Conservation (phyloP, 2,113 vertebrate genomes). For the Arvicanthis niloticus region DNA sequence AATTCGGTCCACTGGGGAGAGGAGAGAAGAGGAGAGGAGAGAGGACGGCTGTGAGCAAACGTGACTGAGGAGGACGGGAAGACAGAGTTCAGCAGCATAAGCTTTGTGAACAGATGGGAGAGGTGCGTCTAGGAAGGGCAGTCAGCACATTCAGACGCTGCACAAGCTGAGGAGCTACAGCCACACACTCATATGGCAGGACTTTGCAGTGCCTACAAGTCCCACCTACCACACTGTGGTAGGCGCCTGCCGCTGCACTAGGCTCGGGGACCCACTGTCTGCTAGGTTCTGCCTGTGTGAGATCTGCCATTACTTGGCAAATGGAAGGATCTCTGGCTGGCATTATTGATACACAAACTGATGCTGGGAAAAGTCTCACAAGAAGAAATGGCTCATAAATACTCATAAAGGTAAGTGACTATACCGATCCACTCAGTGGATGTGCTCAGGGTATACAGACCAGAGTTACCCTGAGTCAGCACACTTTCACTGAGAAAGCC, state of each 20-base stretch:
- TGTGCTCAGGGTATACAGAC: background rate
- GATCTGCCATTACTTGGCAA: background rate
- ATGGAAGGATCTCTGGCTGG: conserved; percentile 12
- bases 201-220: conserved; percentile 66
- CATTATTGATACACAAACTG: conserved; percentile 65
- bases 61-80: background rate
- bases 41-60: background rate
- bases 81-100: conserved; percentile 81
- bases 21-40: conserved; percentile 11
- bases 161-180: conserved; percentile 85
- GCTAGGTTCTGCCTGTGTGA: background rate
- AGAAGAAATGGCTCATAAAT: background rate
- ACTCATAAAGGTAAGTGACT: background rate
- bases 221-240: conserved; percentile 60
- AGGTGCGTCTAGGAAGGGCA: conserved; percentile 79
- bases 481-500: background rate
- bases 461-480: background rate
- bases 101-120: conserved; percentile 82
- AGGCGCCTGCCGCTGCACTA: conserved; percentile 15
- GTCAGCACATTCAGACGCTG: conserved; percentile 79
- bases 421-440: background rate
- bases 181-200: conserved; percentile 82
- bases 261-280: background rate
- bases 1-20: conserved; percentile 94
- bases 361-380: conserved; percentile 19